Conservation (phyloP, 53 echinoderm and acorn worm genomes). For the Mesocentrotus franciscanus region DNA sequence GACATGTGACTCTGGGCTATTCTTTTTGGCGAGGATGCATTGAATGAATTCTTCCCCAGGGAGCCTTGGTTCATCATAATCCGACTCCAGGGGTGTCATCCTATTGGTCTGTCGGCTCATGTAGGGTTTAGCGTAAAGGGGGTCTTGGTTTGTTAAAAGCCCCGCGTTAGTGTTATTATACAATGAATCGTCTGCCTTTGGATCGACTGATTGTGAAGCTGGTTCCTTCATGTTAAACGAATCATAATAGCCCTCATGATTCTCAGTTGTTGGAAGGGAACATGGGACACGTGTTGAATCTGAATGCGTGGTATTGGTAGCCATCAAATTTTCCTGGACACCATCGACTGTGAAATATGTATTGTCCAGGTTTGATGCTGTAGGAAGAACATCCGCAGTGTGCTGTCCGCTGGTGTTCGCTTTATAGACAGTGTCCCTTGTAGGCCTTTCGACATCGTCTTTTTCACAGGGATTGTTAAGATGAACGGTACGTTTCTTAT, state of each 20-base stretch:
- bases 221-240: background rate
- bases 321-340: background rate
- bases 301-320: background rate
- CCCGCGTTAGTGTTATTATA: background rate
- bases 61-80: background rate
- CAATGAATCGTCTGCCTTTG: background rate
- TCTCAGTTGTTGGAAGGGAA: background rate
- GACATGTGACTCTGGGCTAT: background rate
- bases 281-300: background rate
- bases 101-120: background rate
- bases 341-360: constrained; percentile 26
- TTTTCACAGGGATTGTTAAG: background rate
- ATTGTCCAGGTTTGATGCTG: background rate
- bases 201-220: background rate
- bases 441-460: background rate
- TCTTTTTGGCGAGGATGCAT: background rate
- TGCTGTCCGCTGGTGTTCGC: background rate
- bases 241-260: background rate
- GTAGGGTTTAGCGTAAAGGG: background rate
- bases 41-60: background rate
- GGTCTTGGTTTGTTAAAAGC: background rate
- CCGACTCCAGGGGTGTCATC: background rate
- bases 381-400: no score
- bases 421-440: background rate
- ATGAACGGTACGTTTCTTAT: background rate